Percentiles rank a stretch among this genome's conserved stretches.
phyloP scores from a whole-genome alignment of 2,797 vertebrate genomes.

The Limnodromus scolopaceus region DNA sequence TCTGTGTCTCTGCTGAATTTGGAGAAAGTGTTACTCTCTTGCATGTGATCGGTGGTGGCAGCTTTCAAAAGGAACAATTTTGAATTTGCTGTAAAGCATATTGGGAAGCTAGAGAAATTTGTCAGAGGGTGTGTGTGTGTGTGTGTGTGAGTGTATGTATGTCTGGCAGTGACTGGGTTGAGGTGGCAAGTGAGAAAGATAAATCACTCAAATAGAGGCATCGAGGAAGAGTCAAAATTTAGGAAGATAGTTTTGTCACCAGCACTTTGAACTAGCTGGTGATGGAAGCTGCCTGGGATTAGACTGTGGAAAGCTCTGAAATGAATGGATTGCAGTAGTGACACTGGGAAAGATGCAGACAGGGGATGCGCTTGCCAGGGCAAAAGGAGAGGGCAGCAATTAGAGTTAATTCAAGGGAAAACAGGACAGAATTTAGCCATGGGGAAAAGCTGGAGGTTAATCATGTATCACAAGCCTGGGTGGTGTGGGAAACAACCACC shows the following conservation, averaged over 20 bases:
- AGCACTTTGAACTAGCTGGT: neutral
- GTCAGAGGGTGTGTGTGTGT: neutral
- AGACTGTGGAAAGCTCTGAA: neutral
- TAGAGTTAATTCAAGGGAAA: neutral
- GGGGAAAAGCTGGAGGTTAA: neutral
- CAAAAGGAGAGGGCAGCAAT: neutral
- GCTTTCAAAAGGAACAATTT: neutral
- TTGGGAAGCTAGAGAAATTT: neutral
- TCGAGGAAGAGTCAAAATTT: neutral
- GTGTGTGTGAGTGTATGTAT: fast-evolving
- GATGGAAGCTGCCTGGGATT: neutral
- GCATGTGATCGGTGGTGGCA: fast-evolving
- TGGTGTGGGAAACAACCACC: neutral
- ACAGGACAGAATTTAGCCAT: neutral
- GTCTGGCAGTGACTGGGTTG: neutral
- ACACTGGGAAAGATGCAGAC: neutral
- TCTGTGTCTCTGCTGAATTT: neutral
- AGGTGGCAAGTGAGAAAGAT: neutral
- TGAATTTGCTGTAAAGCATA: neutral
- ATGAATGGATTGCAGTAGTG: neutral
- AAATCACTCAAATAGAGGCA: neutral
- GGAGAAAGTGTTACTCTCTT: neutral
- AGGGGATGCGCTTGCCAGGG: neutral
- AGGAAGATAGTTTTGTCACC: neutral
- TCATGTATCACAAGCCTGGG: fast-evolving